Evolutionary conservation across 2,888 invertebrate genomes (phyloP).

Genomic region (Tenthredo amoena): DNA sequence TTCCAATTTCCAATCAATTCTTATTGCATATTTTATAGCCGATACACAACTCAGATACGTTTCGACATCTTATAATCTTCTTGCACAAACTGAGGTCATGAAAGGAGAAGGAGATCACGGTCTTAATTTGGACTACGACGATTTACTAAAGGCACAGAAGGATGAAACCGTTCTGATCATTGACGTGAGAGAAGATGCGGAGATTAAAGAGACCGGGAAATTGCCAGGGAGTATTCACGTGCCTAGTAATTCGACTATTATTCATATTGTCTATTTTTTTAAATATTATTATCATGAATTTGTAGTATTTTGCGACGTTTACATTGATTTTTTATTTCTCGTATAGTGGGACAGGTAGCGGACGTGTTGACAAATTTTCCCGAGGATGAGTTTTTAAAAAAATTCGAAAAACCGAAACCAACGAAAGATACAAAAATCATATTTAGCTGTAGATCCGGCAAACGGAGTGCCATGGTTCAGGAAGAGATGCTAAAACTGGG

Average conservation of each 20-base stretch:
- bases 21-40: slow-evolving; percentile 46
- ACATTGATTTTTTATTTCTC: slow-evolving; percentile 53
- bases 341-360: slow-evolving; percentile 80
- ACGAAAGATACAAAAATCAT: slow-evolving; percentile 81
- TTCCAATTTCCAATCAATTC: slow-evolving; percentile 37
- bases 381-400: slow-evolving; percentile 80
- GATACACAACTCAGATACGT: slow-evolving; percentile 4
- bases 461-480: slow-evolving; percentile 83
- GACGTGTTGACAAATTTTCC: slow-evolving; percentile 78
- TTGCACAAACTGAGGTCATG: slow-evolving; percentile 55
- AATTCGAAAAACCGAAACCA: slow-evolving; percentile 83
- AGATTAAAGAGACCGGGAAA: slow-evolving; percentile 85
- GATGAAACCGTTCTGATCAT: slow-evolving; percentile 82
- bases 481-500: slow-evolving; percentile 81
- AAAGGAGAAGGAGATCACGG: slow-evolving; percentile 59
- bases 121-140: slow-evolving; percentile 66
- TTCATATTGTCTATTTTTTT: not conserved
- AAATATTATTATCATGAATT: not conserved
- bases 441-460: slow-evolving; percentile 86
- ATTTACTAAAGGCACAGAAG: slow-evolving; percentile 75
- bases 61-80: slow-evolving; percentile 23
- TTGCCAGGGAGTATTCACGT: slow-evolving; percentile 89
- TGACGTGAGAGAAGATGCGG: slow-evolving; percentile 88
- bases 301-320: not conserved
- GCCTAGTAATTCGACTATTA: slow-evolving; percentile 81